Conservation (phyloP, 1,140 invertebrate genomes). For the Procambarus virginalis region DNA sequence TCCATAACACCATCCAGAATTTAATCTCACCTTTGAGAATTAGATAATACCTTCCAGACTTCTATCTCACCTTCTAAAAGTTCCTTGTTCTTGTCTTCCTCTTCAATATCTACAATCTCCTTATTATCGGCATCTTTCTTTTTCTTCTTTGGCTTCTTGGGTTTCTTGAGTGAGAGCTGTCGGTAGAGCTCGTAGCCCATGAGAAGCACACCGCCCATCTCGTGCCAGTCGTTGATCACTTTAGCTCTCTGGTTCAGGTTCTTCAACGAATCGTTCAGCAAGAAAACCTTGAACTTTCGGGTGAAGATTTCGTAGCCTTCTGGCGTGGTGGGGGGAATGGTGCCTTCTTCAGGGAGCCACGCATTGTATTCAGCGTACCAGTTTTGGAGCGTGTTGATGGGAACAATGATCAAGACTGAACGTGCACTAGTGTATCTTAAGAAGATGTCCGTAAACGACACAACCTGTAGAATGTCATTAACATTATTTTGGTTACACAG, state of each 20-base stretch:
- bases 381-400: constrained; percentile 99
- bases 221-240: constrained; percentile 86
- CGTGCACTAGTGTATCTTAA: constrained; percentile 90
- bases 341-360: constrained; percentile 85
- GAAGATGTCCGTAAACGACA: constrained; percentile 84
- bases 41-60: too few relatives aligned
- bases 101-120: constrained; percentile 76
- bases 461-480: constrained; percentile 73
- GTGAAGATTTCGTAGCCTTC: constrained; percentile 75
- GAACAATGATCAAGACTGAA: constrained; percentile 96
- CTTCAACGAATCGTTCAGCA: constrained; percentile 96
- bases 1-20: too few relatives aligned
- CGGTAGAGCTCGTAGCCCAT: constrained; percentile 98
- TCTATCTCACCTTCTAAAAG: constrained; percentile 83
- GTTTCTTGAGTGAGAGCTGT: constrained; percentile 82
- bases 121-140: constrained; percentile 76
- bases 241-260: constrained; percentile 86
- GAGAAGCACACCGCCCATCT: constrained; percentile 92
- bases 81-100: constrained; percentile 87
- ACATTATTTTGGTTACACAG: neutral
- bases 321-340: constrained; percentile 41
- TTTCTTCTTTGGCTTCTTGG: constrained; percentile 75
- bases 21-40: too few relatives aligned
- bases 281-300: constrained; percentile 88
- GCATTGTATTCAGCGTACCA: constrained; percentile 98